Evolutionary conservation across 92 coral and sea anemone genomes (phyloP), one percentile per base, ranked within the genome.

Genomic region (Paramuricea clavata): DNA sequence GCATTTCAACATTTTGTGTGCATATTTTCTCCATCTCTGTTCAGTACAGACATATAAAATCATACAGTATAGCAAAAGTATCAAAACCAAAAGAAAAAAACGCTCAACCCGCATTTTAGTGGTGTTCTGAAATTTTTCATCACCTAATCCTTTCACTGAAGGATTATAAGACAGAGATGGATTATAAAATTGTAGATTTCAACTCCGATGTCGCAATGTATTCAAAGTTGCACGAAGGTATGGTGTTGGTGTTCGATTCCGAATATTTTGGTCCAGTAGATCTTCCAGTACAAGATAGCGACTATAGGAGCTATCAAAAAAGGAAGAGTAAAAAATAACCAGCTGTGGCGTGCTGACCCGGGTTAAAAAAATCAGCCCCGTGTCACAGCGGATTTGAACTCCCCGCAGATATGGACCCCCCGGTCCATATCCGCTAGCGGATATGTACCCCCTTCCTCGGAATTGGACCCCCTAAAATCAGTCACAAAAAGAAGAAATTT

Each of bases 261-360:
- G 82, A 87, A 57, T 61, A 59, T 22, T 88, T 88, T 75, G 88
- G 88, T 9, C 92, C 88, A 30, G 85, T 83, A 31, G 92, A 83
- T 31, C 32, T 74, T 33, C 77, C 87, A 50, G 36, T 25, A 32
- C 52, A 22, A 47, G 39, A 74, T 64, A 32, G 77, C 69, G 79
- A 76, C n/a, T n/a, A n/a, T n/a, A n/a, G n/a, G n/a, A n/a, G n/a
- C n/a, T n/a, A n/a, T n/a, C n/a, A n/a, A n/a, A n/a, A n/a, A n/a
- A n/a, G n/a, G n/a, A n/a, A n/a, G n/a, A n/a, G n/a, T n/a, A n/a
- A n/a, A n/a, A n/a, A n/a, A n/a, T n/a, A n/a, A n/a, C n/a, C n/a
- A n/a, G n/a, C n/a, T n/a, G n/a, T n/a, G n/a, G n/a, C n/a, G n/a
- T n/a, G n/a, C n/a, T n/a, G n/a, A n/a, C n/a, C n/a, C n/a, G n/a